phyloP scores from a whole-genome alignment of 2,113 vertebrate genomes.

The Phoenicopterus ruber region DNA sequence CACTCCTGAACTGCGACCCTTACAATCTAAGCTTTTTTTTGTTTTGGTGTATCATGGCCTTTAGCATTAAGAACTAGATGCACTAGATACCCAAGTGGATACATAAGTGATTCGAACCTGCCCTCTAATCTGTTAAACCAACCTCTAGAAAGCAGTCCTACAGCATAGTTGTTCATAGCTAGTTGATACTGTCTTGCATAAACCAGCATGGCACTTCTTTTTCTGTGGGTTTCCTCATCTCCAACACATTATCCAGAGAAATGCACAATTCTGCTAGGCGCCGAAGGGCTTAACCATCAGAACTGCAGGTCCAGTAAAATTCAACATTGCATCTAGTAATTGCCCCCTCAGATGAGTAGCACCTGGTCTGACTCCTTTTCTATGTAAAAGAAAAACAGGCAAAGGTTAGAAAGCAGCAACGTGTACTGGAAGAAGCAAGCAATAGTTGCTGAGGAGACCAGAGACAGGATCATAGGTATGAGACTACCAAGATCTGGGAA shows the following conservation, averaged over 20 bases:
- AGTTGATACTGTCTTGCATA: background rate
- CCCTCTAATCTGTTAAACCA: background rate
- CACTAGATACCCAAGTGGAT: background rate
- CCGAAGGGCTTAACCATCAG: background rate
- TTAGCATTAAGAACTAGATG: background rate
- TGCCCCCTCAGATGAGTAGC: background rate
- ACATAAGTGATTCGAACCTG: background rate
- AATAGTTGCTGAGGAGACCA: background rate
- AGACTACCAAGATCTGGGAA: background rate
- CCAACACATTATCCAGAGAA: background rate
- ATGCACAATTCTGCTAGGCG: background rate
- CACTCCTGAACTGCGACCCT: background rate
- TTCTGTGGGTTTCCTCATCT: background rate
- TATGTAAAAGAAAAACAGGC: background rate
- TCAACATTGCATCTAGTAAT: background rate
- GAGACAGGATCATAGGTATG: background rate
- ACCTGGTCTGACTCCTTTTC: background rate
- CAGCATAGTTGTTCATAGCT: background rate
- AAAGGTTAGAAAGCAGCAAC: background rate
- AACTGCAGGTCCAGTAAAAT: background rate
- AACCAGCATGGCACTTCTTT: background rate
- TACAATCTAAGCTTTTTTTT: background rate
- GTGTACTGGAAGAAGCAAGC: background rate
- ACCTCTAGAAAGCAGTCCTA: background rate
- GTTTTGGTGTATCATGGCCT: background rate